These are phyloP conservation scores for Coracias cyanogaster DNA, from an alignment of 2,797 vertebrate species.

Conservation along the genomic window DNA sequence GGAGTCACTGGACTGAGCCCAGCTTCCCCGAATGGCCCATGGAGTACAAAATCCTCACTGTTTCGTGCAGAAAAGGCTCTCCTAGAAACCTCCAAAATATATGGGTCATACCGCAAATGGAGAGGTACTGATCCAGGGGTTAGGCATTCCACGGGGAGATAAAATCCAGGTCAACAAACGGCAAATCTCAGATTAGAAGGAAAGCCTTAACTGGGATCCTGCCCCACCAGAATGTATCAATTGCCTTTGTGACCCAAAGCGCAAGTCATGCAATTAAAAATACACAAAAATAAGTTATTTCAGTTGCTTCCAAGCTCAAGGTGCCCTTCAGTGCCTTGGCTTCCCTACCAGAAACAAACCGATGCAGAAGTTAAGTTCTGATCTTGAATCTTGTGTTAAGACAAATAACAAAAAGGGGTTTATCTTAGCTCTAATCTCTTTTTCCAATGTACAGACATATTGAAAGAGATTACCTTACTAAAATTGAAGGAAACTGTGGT, in stretches of 20 bases:
- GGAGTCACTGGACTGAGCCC: not conserved
- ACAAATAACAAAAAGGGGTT: slow-evolving; percentile 24
- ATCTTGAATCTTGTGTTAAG: not conserved
- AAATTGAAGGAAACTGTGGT: not conserved
- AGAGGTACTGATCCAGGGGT: not conserved
- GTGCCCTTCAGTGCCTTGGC: not conserved
- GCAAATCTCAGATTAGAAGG: not conserved
- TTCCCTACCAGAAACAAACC: not conserved
- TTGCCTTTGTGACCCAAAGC: not conserved
- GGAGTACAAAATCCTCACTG: not conserved
- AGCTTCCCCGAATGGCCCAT: not conserved
- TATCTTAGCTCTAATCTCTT: not conserved
- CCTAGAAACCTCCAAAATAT: not conserved
- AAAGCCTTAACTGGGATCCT: not conserved
- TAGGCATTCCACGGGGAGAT: not conserved
- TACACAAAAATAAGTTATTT: not conserved
- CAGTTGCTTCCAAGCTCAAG: not conserved
- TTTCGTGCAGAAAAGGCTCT: not conserved
- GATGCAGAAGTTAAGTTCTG: not conserved
- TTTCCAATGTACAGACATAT: slow-evolving; percentile 11
- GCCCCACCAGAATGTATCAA: not conserved
- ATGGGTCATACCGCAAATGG: not conserved
- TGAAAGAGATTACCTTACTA: not conserved
- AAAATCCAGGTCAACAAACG: not conserved
- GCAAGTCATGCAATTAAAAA: not conserved